A percentile compares a stretch with the other conserved stretches of the same genome.
These are phyloP conservation scores for Crotalus tigris DNA, from an alignment of 2,113 vertebrate genomes.

Conservation along the genomic window DNA sequence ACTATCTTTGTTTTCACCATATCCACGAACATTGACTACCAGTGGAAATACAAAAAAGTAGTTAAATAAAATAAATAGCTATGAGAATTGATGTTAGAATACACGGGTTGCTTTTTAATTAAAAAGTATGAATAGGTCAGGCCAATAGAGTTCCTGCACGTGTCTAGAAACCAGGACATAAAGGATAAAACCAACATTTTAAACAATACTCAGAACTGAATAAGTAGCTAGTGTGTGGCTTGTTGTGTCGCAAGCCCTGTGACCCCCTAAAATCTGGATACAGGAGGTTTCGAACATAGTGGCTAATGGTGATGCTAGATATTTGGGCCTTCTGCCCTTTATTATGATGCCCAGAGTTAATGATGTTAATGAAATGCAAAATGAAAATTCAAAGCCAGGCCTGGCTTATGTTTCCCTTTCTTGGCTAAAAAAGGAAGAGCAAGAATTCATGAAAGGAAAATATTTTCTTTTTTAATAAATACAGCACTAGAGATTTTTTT, in stretches of 20 bases:
- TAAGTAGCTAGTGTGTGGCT: neutral
- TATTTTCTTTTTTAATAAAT: conserved; percentile 55
- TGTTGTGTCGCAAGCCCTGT: neutral
- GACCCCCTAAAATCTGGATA: neutral
- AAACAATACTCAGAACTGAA: neutral
- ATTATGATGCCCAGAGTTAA: neutral
- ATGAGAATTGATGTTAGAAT: neutral
- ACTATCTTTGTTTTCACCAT: neutral
- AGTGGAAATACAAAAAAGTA: neutral
- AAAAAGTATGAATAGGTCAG: neutral
- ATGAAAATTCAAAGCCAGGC: conserved; percentile 34
- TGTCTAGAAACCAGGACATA: neutral
- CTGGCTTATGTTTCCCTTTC: conserved; percentile 18
- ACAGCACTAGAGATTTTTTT: conserved; percentile 28
- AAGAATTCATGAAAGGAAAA: conserved; percentile 53
- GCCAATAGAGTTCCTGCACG: neutral
- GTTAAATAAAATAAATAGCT: neutral
- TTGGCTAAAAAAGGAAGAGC: conserved; percentile 52
- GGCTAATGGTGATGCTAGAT: neutral
- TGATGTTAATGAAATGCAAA: conserved; percentile 1
- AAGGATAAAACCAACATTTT: neutral
- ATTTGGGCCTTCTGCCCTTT: neutral
- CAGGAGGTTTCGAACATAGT: neutral
- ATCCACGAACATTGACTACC: neutral
- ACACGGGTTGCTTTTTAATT: neutral